phyloP scores from a whole-genome alignment of 2,113 vertebrate genomes.

The Periophthalmodon schlosseri region DNA sequence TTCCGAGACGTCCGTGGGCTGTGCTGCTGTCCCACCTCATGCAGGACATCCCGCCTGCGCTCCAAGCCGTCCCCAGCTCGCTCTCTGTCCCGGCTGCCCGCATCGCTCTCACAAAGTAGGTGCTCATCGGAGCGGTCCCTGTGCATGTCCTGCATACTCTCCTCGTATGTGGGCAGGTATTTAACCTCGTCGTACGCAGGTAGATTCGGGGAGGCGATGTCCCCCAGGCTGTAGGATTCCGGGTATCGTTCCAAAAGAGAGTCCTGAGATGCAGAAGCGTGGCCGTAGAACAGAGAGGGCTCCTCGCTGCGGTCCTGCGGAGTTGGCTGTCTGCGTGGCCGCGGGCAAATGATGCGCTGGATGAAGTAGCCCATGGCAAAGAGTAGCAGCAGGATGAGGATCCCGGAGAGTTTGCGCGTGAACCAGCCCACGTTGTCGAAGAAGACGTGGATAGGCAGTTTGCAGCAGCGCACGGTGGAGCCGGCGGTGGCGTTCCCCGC shows the following conservation, averaged over 20 bases:
- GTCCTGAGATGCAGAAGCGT: slow-evolving; percentile 83
- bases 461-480: slow-evolving; percentile 80
- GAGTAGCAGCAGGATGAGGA: slow-evolving; percentile 87
- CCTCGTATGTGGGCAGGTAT: slow-evolving; percentile 91
- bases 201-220: slow-evolving; percentile 78
- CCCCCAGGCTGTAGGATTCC: slow-evolving; percentile 68
- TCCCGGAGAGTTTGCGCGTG: slow-evolving; percentile 88
- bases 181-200: slow-evolving; percentile 94
- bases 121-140: slow-evolving; percentile 74
- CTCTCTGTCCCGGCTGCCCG: slow-evolving; percentile 31
- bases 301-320: slow-evolving; percentile 68
- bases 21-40: slow-evolving; percentile 49
- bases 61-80: slow-evolving; percentile 40
- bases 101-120: slow-evolving; percentile 45
- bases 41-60: slow-evolving; percentile 52
- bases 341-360: slow-evolving; percentile 89
- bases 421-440: slow-evolving; percentile 89
- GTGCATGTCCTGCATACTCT: slow-evolving; percentile 85
- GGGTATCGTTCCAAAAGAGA: slow-evolving; percentile 80
- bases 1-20: slow-evolving; percentile 68
- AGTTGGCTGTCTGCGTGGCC: slow-evolving; percentile 79
- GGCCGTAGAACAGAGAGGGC: slow-evolving; percentile 79
- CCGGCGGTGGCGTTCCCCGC: slow-evolving; percentile 73
- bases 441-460: slow-evolving; percentile 83
- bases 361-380: slow-evolving; percentile 93